Evolutionary conservation across 2,888 invertebrate genomes (phyloP), one percentile per base, ranked within the genome.

Genomic region (Beris chalybata): DNA sequence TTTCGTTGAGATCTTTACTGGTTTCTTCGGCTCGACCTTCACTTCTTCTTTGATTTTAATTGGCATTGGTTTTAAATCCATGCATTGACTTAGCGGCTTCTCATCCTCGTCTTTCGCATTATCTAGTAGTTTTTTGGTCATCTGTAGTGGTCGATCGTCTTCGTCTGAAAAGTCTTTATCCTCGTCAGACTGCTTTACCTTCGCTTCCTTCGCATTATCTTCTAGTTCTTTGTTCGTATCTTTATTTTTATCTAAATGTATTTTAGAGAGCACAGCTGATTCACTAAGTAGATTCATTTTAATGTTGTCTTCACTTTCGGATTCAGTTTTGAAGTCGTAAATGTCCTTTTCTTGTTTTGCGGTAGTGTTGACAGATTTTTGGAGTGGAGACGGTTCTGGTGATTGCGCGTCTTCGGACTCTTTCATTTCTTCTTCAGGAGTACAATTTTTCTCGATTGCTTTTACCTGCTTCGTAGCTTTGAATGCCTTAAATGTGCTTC

Each of bases 321-420:
- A 80, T 0, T 80, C 80, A 0, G 79, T 79, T 64, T 79, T 79
- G 48, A 80, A 80, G 64, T 80, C 80, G 13, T 80, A 80, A 5
- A 80, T 73, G 65, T 79, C 79, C 29, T 68, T 64, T 43, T 67
- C 65, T 30, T 70, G 70, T 22, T 70, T 71, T 59, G 2, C 65
- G 53, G 59, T 69, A 67, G 57, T 22, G 65, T 58, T 13, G 0
- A 66, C 53, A 4, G 57, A 22, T 13, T 58, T 69, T 31, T 52
- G 53, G n/a, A 52, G 54, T 38, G 47, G 22, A 1, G 65, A 54
- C 22, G 50, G 56, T 7, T 38, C 31, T 29, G 50, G 30, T 4
- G 50, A 38, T 9, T 13, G 12, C 7, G 52, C n/a, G 5, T 15
- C 38, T 9, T 75, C 74, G 68, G 75, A 77, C 67, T 76, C 78